Base-by-base conservation (phyloP, 2,113 vertebrate genomes). In the Mesocricetus auratus region DNA sequence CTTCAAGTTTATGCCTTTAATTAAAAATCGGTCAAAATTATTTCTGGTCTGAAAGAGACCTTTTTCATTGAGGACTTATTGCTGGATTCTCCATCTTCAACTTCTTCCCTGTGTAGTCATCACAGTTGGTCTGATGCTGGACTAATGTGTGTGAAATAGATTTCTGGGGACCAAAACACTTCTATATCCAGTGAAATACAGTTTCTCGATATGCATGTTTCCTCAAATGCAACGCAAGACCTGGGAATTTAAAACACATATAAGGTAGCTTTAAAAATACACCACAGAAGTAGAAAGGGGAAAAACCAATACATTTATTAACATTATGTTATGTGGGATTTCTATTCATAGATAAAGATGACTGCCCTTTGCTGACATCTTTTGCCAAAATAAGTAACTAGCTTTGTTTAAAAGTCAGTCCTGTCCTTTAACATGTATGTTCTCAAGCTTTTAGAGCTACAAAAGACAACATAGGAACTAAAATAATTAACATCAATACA, bases 221-320 rank as follows among this genome's bases (percentile, higher is more conserved):
- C 10, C 66, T 19, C 21, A 88, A 92, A 82, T 89, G 56, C 68
- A 91, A 74, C 81, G 36, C 45, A 94, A 94, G 42, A 69, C 13
- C 33, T 36, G 13, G 53, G 22, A 95, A 64, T 74, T 92, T 94
- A 95, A 94, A 92, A 94, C 85, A 93, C 53, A 36, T 86, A 93
- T 66, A 79, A 82, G 47, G 9, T 53, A 69, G 53, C 36, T 91
- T 39, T 50, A 81, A 95, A 87, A 90, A 29, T 71, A 93, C 29
- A 66, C 2, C 82, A 11, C 33, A 92, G 90, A 95, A 86, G 45
- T 81, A 75, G 82, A 79, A 94, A 81, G 31, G 71, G 71, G 47
- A 9, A 71, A 96, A 77, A 96, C 83, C 81, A 94, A 90, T 95
- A 94, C 21, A 79, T 96, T 95, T 96, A 92, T 95, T 92, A 97